Evolutionary conservation across 2,797 vertebrate genomes (phyloP), one percentile per base, ranked within the genome.

Genomic region (Chaetophractus vellerosus): DNA sequence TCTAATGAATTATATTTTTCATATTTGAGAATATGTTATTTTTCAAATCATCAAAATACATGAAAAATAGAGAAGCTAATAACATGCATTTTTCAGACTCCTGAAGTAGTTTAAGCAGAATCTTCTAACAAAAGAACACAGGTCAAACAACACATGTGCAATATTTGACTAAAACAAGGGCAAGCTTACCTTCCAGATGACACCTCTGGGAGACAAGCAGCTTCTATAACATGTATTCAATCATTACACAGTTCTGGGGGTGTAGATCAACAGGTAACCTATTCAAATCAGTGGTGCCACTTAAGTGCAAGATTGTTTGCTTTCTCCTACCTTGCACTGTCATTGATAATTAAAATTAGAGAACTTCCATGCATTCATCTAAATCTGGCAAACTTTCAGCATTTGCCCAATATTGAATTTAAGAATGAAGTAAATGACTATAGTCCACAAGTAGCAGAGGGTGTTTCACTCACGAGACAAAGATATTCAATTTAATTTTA

Each of bases 401-500:
- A 69, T 91, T 95, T 92, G 23, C 74, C 61, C 45, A 97, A 74
- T 18, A 89, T 1, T 57, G 9, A 63, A 96, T 97, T 97, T 94
- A 97, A 94, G 79, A 80, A 52, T 55, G 55, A 83, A 79, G 50
- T 48, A 79, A 68, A n/a, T 61, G 86, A 71, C 36, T 72, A 48
- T 48, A 81, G 80, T 71, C 52, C 18, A 5, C 19, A 66, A 88
- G 16, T 69, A n/a, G 88, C 95, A 93, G 55, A 91, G 50, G 63
- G 71, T 91, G 80, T 91, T 9, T 93, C 45, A 21, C 75, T 84
- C 85, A 81, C 96, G 95, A 97, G 93, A 50, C 0, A 79, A 94
- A 38, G 38, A 38, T 38, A 38, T 38, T 95, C 90, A 36, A 83
- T 78, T 91, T 95, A 74, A 95, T 97, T 97, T 97, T 87, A 91